Evolutionary conservation across 2,888 invertebrate species (phyloP), one percentile per base, ranked within the genome.

Genomic region (Torymus texanus): DNA sequence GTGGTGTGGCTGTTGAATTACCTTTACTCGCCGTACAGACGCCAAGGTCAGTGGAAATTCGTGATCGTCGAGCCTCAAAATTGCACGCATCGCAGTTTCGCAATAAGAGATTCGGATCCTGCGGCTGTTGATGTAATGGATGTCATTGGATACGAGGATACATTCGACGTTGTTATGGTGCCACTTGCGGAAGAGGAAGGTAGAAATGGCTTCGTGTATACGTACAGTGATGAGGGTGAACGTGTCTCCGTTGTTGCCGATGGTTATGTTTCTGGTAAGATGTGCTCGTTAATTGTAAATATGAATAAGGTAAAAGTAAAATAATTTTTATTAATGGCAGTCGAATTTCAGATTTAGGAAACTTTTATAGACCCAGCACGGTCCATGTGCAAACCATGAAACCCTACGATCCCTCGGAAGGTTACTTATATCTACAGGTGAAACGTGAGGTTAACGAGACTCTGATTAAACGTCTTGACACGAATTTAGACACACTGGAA

Each of bases 1-100:
- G 66, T 80, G 12, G 29, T 77, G 5, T 77, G 77, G 70, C 16
- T 77, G 11, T 53, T 77, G 41, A 80, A 75, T 53, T 80, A 80
- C 62, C 70, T 51, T 1, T 55, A 59, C 14, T 72, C 29, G 12
- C 41, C 41, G 10, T 41, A 29, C 58, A 58, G 51, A 14, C 80
- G 73, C 24, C 13, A 55, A 18, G 73, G 51, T 11, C 59, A 72
- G 50, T 80, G 76, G 76, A 50, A 58, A 18, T 80, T 77, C 41
- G 70, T 51, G 11, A 21, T 74, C 0, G 80, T 77, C 12, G 74
- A 80, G 14, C 77, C 74, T 3, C 13, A 50, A 11, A 62, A 12
- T 10, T 80, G 77, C 21, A 71, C 14, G 12, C 18, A 21, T 13
- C 59, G n/a, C 2, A 21, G 50, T 4, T 73, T 80, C 24, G 66